These are phyloP conservation scores for Galleria mellonella DNA, from an alignment of 1,140 invertebrate genomes.

Conservation along the genomic window DNA sequence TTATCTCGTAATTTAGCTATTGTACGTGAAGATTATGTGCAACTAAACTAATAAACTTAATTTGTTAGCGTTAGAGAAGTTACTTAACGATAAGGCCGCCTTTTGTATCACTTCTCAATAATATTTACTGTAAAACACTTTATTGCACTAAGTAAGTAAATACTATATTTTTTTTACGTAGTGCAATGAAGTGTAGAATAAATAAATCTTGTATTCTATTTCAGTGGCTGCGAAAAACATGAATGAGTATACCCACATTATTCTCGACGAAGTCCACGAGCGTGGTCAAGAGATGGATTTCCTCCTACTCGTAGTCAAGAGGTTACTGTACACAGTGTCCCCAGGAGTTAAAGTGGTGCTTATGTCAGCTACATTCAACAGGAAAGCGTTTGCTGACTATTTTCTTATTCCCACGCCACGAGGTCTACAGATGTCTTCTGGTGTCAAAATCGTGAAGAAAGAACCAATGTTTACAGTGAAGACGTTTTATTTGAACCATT, in stretches of 20 bases:
- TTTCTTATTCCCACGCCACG: conserved; percentile 76
- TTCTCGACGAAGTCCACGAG: conserved; percentile 97
- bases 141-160: too few relatives aligned
- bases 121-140: too few relatives aligned
- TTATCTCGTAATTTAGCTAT: too few relatives aligned
- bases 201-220: too few relatives aligned
- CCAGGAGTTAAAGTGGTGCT: conserved; percentile 84
- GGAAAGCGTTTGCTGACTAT: conserved; percentile 82
- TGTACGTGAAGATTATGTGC: too few relatives aligned
- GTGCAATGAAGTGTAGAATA: too few relatives aligned
- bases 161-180: too few relatives aligned
- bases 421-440: conserved; percentile 50
- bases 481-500: conserved; percentile 83
- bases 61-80: too few relatives aligned
- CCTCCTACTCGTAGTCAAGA: conserved; percentile 88
- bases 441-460: conserved; percentile 80
- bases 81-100: too few relatives aligned
- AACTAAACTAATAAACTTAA: too few relatives aligned
- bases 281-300: conserved; percentile 95
- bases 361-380: conserved; percentile 92
- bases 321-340: conserved; percentile 84
- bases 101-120: too few relatives aligned
- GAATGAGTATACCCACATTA: conserved; percentile 90
- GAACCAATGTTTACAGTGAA: conserved; percentile 66
- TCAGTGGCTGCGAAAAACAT: conserved; percentile 53